Evolutionary conservation across 1,140 invertebrate genomes (phyloP).

Genomic region (Cyphomyrmex costatus): DNA sequence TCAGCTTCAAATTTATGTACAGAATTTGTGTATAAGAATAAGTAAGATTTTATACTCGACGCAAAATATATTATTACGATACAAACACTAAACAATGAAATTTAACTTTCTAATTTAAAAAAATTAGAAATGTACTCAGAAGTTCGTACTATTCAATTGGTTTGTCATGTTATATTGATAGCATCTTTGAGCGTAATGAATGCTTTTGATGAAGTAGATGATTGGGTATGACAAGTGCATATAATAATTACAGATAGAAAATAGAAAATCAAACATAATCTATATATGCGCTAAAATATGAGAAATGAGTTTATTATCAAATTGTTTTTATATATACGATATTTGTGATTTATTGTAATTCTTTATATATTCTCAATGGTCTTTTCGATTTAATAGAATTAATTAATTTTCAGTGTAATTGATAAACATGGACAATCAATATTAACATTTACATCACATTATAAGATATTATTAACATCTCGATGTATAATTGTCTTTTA

Average conservation of each 20-base stretch:
- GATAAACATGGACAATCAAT: slow-evolving; percentile 67
- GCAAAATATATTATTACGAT: slow-evolving; percentile 62
- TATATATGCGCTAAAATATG: slow-evolving; percentile 28
- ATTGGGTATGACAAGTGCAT: slow-evolving; percentile 43
- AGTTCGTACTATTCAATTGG: slow-evolving; percentile 44
- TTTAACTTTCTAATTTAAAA: slow-evolving; percentile 24
- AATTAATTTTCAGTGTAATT: slow-evolving; percentile 46
- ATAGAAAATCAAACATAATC: slow-evolving; percentile 61
- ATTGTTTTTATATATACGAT: slow-evolving; percentile 56
- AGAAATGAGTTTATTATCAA: slow-evolving; percentile 45
- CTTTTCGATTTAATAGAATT: slow-evolving; percentile 55
- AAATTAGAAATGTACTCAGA: slow-evolving; percentile 42
- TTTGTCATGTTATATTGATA: slow-evolving; percentile 55
- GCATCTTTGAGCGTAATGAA: slow-evolving; percentile 50
- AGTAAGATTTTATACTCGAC: slow-evolving; percentile 76
- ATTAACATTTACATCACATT: slow-evolving; percentile 45
- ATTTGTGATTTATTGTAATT: slow-evolving; percentile 37
- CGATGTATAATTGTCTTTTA: slow-evolving; percentile 46
- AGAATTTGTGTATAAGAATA: slow-evolving; percentile 76
- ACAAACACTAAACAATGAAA: slow-evolving; percentile 65
- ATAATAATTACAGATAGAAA: slow-evolving; percentile 43
- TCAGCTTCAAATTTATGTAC: slow-evolving; percentile 75
- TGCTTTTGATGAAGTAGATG: slow-evolving; percentile 41
- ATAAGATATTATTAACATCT: slow-evolving; percentile 49
- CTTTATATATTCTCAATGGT: slow-evolving; percentile 24